Evolutionary conservation across 2,888 invertebrate species (phyloP).

Genomic region (Sarcophaga variegata): DNA sequence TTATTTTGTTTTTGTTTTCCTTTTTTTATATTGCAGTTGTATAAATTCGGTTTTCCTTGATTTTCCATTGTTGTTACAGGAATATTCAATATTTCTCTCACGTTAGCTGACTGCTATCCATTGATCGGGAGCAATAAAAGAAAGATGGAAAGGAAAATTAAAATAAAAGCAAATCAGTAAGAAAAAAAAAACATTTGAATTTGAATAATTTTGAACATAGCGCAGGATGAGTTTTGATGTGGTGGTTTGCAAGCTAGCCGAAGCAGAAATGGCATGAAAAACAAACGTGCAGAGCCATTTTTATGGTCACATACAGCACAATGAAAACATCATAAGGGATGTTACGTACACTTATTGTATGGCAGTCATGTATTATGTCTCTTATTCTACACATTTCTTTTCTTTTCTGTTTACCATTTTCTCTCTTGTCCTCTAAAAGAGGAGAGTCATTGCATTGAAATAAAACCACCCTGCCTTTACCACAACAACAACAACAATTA

Average conservation of each 20-base stretch:
- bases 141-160: neutral
- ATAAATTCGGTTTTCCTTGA: neutral
- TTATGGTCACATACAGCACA: slow-evolving; percentile 6
- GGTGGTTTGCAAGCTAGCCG: neutral
- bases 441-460: slow-evolving; percentile 12
- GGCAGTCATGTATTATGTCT: neutral
- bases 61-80: neutral
- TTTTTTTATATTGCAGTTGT: neutral
- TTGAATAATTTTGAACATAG: neutral
- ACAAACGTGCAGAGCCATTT: slow-evolving; percentile 27
- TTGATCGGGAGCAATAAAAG: slow-evolving; percentile 56
- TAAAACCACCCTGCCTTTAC: slow-evolving; percentile 40
- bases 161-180: slow-evolving; percentile 47
- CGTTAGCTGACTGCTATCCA: slow-evolving; percentile 45
- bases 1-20: neutral
- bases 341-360: slow-evolving; percentile 42
- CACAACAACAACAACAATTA: slow-evolving; percentile 40
- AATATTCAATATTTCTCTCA: slow-evolving; percentile 42
- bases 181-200: too few relatives aligned
- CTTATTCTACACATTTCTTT: slow-evolving; percentile 24
- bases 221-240: neutral
- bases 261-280: neutral
- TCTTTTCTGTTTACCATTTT: slow-evolving; percentile 10
- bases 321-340: slow-evolving; percentile 60
- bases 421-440: slow-evolving; percentile 8